A percentile compares a stretch with the other conserved stretches of the same genome.
These are phyloP conservation scores for Troides oblongomaculatus DNA, from an alignment of 2,888 invertebrate species.

Conservation along the genomic window DNA sequence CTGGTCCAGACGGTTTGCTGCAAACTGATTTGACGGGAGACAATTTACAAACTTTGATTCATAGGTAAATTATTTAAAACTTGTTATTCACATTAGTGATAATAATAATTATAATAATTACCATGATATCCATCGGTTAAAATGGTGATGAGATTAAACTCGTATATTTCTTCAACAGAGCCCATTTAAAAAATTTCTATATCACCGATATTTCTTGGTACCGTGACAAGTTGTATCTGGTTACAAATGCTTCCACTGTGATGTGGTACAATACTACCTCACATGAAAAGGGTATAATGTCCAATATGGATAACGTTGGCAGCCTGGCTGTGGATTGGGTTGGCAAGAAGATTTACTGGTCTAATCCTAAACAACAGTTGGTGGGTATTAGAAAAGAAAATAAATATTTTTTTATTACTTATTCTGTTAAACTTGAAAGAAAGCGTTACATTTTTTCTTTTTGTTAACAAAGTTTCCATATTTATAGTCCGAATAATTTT, in stretches of 20 bases:
- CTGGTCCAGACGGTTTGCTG: conserved; percentile 86
- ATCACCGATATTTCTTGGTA: conserved; percentile 89
- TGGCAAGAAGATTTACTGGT: conserved; percentile 94
- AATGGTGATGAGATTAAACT: not conserved
- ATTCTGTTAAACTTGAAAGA: not conserved
- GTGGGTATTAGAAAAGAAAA: conserved; percentile 72
- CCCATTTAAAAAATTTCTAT: conserved; percentile 79
- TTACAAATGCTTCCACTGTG: conserved; percentile 86
- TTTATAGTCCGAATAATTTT: not conserved
- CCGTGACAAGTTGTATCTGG: conserved; percentile 86
- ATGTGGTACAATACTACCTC: conserved; percentile 85
- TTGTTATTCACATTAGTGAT: too few relatives aligned
- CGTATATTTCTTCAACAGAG: conserved; percentile 38
- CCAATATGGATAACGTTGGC: conserved; percentile 85
- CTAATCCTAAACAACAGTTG: conserved; percentile 90
- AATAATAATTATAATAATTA: not conserved
- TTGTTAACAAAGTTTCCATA: not conserved
- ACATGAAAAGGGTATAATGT: conserved; percentile 77
- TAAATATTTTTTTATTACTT: not conserved
- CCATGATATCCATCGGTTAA: too few relatives aligned
- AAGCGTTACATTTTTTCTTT: too few relatives aligned
- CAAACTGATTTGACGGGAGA: conserved; percentile 91
- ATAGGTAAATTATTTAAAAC: conserved; percentile 54
- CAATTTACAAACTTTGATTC: conserved; percentile 84
- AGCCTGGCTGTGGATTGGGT: conserved; percentile 95